Evolutionary conservation across 1,140 invertebrate species (phyloP), one percentile per base, ranked within the genome.

Genomic region (Copidosoma floridanum): DNA sequence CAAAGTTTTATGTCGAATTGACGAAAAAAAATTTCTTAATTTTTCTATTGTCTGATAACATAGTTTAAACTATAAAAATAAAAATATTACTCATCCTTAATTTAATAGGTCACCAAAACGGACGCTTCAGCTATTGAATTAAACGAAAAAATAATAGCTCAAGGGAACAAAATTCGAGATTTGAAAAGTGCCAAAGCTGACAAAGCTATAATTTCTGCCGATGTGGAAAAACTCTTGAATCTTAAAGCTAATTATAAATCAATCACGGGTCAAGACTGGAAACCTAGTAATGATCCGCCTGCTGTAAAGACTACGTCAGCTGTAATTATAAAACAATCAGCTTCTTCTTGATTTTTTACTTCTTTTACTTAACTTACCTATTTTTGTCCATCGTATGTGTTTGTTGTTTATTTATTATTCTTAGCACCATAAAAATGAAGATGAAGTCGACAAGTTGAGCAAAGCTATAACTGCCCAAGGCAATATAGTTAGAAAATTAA

Each of bases 171-270:
- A 68, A 63, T 73, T 3, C 64, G 70, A 20, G 18, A 62, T 47
- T 24, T 85, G 20, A 89, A 89, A 73, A 44, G 71, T 11, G 71
- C 69, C 24, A 83, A 84, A 63, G 77, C 78, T 21, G 65, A 67
- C 27, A 69, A 71, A 52, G 44, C 51, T 27, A 7, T 14, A 1
- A 61, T 73, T 18, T 62, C 64, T n/a, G 5, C 8, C 10, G 61
- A 62, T 70, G 86, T 91, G 0, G 85, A 90, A 66, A 67, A 72
- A 16, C 74, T 92, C 11, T 70, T 91, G 3, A 72, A 70, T 2
- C 72, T 91, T 2, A 93, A 93, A 78, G 75, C 80, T 18, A 80
- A 89, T 50, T 91, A 84, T 72, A 90, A 90, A 76, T 71, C 73
- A 50, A 60, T 78, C 1, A 82, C 84, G 14, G 87, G 86, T 27